Evolutionary conservation across 2,113 vertebrate species (phyloP), one percentile per base, ranked within the genome.

Genomic region (Ptychochromis oligacanthus): DNA sequence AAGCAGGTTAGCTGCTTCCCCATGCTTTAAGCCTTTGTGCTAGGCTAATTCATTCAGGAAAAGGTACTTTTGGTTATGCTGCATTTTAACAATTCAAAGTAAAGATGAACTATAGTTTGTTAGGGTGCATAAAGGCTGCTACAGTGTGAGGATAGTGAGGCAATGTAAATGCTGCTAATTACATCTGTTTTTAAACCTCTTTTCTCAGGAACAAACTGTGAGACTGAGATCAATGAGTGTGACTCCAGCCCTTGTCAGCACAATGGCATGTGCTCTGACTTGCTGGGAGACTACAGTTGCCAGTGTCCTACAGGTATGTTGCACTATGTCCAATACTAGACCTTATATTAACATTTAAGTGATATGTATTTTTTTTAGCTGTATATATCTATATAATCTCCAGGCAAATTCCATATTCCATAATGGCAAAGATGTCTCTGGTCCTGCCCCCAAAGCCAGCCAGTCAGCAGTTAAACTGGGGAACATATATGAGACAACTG

Each of bases 221-320:
- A 97, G 77, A 91, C 86, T 3, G 91, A 96, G 84, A 92, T 96
- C 81, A 80, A 91, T 75, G 92, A 92, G 77, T 97, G 97, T 64
- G 74, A 22, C 34, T 95, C 91, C 65, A 94, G 59, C 67, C 94
- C 94, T 22, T 97, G 96, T 92, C 94, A 93, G 88, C 95, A 97
- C 88, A 93, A 94, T 61, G 96, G 96, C 80, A 95, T 92, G 3
- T 97, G 96, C 78, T 61, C 76, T 24, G 93, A 92, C 80, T 90
- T 93, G 75, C 79, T 89, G 36, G 95, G 93, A 56, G 64, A 84
- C 89, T 96, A 96, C 70, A 72, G 90, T 26, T 97, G 97, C 67
- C 88, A 11, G 12, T 97, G 96, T 88, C 96, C 93, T 59, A 14
- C 85, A 94, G 97, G 97, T 97, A 91, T 83, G 91, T 84, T 70